Evolutionary conservation across 1,140 invertebrate species (phyloP), one percentile per base, ranked within the genome.

Genomic region (Cydia strobilella): DNA sequence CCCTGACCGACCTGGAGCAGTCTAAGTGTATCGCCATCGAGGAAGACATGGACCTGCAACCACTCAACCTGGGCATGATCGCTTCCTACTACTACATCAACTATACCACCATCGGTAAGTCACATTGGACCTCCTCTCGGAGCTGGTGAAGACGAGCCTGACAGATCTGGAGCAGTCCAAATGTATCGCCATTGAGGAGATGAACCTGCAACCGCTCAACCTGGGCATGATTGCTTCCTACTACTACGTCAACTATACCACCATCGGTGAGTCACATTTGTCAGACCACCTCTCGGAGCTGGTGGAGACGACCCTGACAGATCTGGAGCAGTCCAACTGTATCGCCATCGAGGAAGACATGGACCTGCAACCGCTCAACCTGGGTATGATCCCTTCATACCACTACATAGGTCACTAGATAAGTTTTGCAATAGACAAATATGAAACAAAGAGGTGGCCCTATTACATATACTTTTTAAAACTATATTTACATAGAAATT

Each of bases 61-160:
- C 99, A 0, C 94, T 99, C 0, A 99, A 99, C 94, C 93, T 99
- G 86, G 99, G 99, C 77, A 99, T 99, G 98, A 99, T 99, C 91
- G 99, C 99, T 1, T 98, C 99, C 0, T 99, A 99, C 90, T 99
- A 99, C 90, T 99, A 99, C 89, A 99, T 99, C 79, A 99, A 99
- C 93, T 99, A 99, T 83, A 99, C 98, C 0, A 99, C 99, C 0
- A 99, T 99, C 78, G 96, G 96, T 97, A 90, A 92, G 93, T 86
- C 62, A 25, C 12, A 42, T 45, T 31, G 2, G 99, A 99, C 94
- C 98, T 99, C 94, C 93, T 99, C 27, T 99, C 99, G 0, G 99
- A 99, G 93, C 88, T 99, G 45, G 99, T 99, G 3, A 99, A 99
- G 90, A 98, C 96, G 65, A 99, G n/a, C n/a, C 99, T 99, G 0